phyloP scores from a whole-genome alignment of 2,797 vertebrate species.

The Periparus ater region DNA sequence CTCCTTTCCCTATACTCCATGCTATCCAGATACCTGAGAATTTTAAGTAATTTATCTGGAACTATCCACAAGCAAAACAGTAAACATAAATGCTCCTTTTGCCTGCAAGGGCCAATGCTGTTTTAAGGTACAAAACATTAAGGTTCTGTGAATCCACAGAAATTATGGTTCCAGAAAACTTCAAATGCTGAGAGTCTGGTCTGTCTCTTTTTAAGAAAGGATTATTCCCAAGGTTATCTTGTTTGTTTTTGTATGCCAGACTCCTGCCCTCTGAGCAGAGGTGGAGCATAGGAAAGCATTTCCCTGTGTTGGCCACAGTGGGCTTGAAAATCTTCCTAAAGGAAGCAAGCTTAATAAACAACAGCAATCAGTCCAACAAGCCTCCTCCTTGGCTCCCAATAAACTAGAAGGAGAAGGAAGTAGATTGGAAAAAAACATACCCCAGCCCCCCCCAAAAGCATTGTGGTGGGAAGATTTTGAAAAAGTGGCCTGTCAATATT shows the following conservation, averaged over 20 bases:
- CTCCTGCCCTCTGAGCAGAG: not conserved
- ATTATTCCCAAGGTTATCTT: not conserved
- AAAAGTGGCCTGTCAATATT: not conserved
- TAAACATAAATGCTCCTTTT: not conserved
- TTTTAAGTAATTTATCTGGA: not conserved
- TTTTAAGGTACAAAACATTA: not conserved
- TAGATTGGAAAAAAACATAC: not conserved
- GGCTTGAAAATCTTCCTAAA: slow-evolving; percentile 17
- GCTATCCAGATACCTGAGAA: not conserved
- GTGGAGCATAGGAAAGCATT: not conserved
- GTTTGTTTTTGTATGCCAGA: not conserved
- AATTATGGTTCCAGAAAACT: not conserved
- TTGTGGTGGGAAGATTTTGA: not conserved
- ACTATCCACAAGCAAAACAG: not conserved
- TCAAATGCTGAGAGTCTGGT: not conserved
- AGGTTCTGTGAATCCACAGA: not conserved
- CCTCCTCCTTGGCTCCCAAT: not conserved
- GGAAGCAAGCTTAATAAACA: slow-evolving; percentile 49
- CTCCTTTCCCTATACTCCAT: not conserved
- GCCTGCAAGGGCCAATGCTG: not conserved
- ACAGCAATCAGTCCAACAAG: not conserved
- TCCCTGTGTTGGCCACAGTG: not conserved
- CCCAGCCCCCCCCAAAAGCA: not conserved
- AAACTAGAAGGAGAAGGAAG: slow-evolving; percentile 5
- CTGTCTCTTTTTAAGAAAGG: not conserved